Conservation (phyloP, 2,888 invertebrate species). For the Carabus problematicus region DNA sequence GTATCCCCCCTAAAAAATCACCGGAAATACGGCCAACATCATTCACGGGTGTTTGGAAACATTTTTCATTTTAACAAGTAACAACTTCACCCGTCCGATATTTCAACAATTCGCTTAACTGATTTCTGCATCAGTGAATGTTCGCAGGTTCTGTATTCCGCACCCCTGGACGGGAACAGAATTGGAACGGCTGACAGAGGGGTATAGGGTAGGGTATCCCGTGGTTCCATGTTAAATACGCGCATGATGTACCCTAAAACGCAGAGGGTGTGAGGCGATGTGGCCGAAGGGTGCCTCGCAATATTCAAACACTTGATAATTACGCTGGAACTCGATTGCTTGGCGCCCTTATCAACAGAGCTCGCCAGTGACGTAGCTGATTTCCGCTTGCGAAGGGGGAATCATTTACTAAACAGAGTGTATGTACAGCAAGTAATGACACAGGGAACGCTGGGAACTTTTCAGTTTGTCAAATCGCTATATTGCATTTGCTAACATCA, state of each 20-base stretch:
- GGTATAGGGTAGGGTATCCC: not conserved
- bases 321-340: constrained; percentile 12
- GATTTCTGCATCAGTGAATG: constrained; percentile 12
- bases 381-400: too few species aligned
- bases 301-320: constrained; percentile 20
- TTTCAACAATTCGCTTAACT: constrained; percentile 6
- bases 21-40: too few species aligned
- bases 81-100: not conserved
- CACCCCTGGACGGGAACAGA: not conserved
- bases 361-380: too few species aligned
- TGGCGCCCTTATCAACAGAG: not conserved
- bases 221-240: not conserved
- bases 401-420: too few species aligned
- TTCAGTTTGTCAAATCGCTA: too few species aligned
- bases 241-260: not conserved
- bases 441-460: too few species aligned
- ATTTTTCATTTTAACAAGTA: constrained; percentile 14
- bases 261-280: constrained; percentile 4
- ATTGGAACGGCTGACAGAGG: not conserved
- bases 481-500: too few species aligned
- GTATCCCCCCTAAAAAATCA: too few species aligned
- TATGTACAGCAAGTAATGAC: too few species aligned
- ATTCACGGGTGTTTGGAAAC: not conserved
- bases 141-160: not conserved
- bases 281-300: constrained; percentile 14